Evolutionary conservation across 2,113 vertebrate species (phyloP).

Genomic region (Callospermophilus lateralis): DNA sequence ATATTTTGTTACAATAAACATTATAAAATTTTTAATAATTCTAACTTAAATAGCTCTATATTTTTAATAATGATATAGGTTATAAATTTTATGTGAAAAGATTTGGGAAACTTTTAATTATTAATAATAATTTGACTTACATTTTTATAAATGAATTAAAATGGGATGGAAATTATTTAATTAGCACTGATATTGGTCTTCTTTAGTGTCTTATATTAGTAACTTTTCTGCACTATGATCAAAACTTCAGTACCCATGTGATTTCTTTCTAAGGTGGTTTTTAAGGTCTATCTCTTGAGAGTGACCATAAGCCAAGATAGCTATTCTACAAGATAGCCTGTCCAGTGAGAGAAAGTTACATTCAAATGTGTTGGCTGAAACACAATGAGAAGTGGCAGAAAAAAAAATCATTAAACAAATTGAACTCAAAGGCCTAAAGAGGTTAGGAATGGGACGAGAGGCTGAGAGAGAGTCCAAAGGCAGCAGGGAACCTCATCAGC

Average conservation of each 20-base stretch:
- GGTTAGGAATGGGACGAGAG: not conserved
- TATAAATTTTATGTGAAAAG: slow-evolving; percentile 21
- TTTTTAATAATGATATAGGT: slow-evolving; percentile 14
- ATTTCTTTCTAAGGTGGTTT: not conserved
- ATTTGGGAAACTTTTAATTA: slow-evolving; percentile 60
- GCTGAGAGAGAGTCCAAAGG: not conserved
- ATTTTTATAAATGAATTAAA: not conserved
- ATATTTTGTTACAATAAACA: not conserved
- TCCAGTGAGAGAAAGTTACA: not conserved
- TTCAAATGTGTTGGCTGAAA: no score
- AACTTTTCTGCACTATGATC: not conserved
- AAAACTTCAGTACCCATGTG: not conserved
- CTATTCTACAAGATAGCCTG: not conserved
- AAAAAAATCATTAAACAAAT: not conserved
- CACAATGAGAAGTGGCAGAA: not conserved
- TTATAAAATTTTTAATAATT: slow-evolving; percentile 54
- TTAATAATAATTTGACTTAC: slow-evolving; percentile 36
- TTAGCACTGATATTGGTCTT: not conserved
- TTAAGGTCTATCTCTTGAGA: not conserved
- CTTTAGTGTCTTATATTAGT: not conserved
- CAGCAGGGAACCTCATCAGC: no score
- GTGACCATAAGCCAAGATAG: not conserved
- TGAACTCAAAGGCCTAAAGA: not conserved
- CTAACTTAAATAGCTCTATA: not conserved
- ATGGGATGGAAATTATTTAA: not conserved